Evolutionary conservation across 2,797 vertebrate species (phyloP), one percentile per base, ranked within the genome.

Genomic region (Momotus momota): DNA sequence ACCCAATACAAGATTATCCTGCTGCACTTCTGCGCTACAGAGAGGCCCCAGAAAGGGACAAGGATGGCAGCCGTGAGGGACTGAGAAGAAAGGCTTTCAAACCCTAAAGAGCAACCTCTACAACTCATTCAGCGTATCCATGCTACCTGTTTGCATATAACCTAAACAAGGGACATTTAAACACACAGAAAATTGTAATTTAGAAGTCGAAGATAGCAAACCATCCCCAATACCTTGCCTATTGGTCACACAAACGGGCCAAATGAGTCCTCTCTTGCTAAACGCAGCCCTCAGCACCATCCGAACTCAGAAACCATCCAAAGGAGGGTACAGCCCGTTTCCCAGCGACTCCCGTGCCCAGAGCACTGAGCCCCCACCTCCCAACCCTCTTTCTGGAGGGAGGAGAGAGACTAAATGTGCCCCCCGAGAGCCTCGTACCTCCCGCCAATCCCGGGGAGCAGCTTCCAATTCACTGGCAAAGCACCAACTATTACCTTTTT

Each of bases 401-500:
- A 64, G 41, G 20, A 8, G 16, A 26, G 31, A 51, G 17, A 8
- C 29, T 16, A 27, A 26, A 65, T 0, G 29, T 78, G 72, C 43
- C 29, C 43, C 66, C n/a, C 23, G 3, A 54, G 46, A 81, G 48
- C 64, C 88, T 31, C 3, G 0, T 9, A 20, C 69, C 91, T 72
- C 66, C 92, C 2, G 1, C 88, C 2, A 3, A 45, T 83, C 87
- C 79, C 4, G 0, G 75, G 85, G 57, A 94, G 87, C 82, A 38
- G 91, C 90, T 77, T 93, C 94, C 93, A 84, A 90, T 95, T 90
- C 96, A 62, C 73, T 41, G 45, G 77, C 91, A 60, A 73, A 97
- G 86, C 96, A 91, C 77, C 85, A 82, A 92, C 95, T 91, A 94
- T 94, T 91, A 92, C 96, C 94, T 96, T 96, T 94, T 81, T 79